Conservation (phyloP, 2,797 vertebrate species). For the Danio albolineatus region DNA sequence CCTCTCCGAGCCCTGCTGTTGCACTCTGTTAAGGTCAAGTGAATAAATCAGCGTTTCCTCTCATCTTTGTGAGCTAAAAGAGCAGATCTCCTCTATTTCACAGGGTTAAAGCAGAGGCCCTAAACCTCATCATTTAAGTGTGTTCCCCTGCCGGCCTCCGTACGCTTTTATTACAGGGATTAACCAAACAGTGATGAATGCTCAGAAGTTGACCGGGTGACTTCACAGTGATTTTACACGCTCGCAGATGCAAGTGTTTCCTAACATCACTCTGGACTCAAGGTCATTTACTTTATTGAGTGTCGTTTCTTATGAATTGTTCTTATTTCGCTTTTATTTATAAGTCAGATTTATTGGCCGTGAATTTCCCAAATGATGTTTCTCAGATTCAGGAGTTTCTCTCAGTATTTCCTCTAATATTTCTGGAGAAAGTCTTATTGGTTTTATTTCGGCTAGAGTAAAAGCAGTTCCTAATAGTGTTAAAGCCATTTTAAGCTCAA, state of each 20-base stretch:
- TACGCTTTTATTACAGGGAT: slow-evolving; percentile 51
- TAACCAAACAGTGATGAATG: slow-evolving; percentile 58
- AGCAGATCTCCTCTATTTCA: slow-evolving; percentile 25
- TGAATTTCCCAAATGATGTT: too few relatives aligned
- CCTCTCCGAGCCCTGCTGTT: not conserved
- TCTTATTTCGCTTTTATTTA: too few relatives aligned
- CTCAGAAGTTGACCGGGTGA: slow-evolving; percentile 29
- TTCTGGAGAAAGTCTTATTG: too few relatives aligned
- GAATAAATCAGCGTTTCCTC: slow-evolving; percentile 50
- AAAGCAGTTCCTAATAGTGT: too few relatives aligned
- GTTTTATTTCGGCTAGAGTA: too few relatives aligned
- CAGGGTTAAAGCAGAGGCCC: slow-evolving; percentile 38
- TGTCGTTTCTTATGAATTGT: too few relatives aligned
- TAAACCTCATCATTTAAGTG: slow-evolving; percentile 52
- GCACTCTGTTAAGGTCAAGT: slow-evolving; percentile 55
- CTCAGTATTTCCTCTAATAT: too few relatives aligned
- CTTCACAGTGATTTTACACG: slow-evolving; percentile 19
- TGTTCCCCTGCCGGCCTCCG: slow-evolving; percentile 42
- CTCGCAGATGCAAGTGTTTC: not conserved
- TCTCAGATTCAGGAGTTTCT: too few relatives aligned
- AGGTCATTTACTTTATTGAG: not conserved
- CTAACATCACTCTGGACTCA: not conserved
- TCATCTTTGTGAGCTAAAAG: slow-evolving; percentile 28
- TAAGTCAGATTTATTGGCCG: too few relatives aligned
- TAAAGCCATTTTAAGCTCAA: too few relatives aligned